Evolutionary conservation across 2,113 vertebrate species (phyloP), one percentile per base, ranked within the genome.

Genomic region (Ibidorhyncha struthersii): DNA sequence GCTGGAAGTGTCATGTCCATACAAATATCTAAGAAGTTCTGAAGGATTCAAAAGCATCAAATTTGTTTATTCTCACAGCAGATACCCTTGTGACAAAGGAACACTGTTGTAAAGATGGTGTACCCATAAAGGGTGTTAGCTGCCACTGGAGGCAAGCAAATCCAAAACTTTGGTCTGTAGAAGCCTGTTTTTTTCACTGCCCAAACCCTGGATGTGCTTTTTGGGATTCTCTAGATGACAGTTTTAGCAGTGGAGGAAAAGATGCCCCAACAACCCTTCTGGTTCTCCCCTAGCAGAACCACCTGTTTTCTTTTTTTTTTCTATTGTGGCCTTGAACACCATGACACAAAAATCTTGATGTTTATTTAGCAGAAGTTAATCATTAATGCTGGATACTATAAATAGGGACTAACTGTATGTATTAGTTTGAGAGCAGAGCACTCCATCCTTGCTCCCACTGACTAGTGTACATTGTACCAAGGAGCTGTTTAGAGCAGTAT

Each of bases 321-420:
- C 23, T 4, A 5, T 20, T 88, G 53, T 66, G 63, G 41, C 67
- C n/a, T 83, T 92, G 45, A 95, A 40, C 0, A 0, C 26, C 7
- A 3, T 34, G n/a, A 74, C 79, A 70, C 26, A 50, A 83, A 93
- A 78, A 47, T 36, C 50, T 7, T 32, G 12, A 19, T 69, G 45
- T 25, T 89, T 96, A 29, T 55, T 93, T 81, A 83, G n/a, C 55
- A 62, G 6, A 80, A 77, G 85, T 94, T 92, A 93, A 67, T 96
- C 13, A 86, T 94, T 96, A 93, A 73, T 45, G 50, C 25, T 72
- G 69, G 13, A 13, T 89, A 17, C 50, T 67, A 5, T 43, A 36
- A 56, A 40, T 13, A 66, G 20, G 3, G 22, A 53, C 43, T 82
- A 38, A 61, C 19, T 14, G 11, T 77, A 15, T 82, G 29, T 78